phyloP scores from a whole-genome alignment of 2,113 vertebrate species.

The Rhegmatorhina hoffmannsi region DNA sequence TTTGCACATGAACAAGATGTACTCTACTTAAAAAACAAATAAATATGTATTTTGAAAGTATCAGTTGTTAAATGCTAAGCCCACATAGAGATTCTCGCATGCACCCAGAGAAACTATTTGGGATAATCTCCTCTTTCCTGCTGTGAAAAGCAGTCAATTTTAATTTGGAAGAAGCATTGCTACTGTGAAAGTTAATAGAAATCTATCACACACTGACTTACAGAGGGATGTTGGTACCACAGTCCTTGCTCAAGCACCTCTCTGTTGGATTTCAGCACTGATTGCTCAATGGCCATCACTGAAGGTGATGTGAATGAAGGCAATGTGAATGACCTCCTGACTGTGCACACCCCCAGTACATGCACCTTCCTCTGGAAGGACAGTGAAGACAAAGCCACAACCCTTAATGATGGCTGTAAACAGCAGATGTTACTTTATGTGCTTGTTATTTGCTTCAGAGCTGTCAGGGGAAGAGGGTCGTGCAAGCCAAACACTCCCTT shows the following conservation, averaged over 20 bases:
- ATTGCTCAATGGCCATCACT: neutral
- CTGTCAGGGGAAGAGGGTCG: neutral
- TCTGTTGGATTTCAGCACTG: neutral
- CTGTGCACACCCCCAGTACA: rapidly evolving
- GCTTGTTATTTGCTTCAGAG: neutral
- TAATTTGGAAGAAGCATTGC: neutral
- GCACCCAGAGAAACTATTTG: neutral
- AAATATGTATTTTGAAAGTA: neutral
- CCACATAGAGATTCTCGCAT: neutral
- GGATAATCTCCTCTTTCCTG: neutral
- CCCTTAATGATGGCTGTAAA: neutral
- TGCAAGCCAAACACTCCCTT: neutral
- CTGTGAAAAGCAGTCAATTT: neutral
- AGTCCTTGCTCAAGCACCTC: neutral
- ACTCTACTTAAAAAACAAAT: neutral
- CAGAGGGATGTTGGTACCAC: neutral
- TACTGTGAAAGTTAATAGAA: neutral
- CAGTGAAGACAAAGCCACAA: neutral
- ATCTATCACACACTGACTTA: neutral
- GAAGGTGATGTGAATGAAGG: neutral
- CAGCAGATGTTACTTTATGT: neutral
- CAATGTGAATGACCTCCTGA: rapidly evolving
- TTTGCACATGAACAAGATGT: neutral
- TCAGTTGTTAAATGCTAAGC: neutral
- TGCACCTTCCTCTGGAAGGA: neutral